Evolutionary conservation across 92 coral and sea anemone species (phyloP), one percentile per base, ranked within the genome.

Genomic region (Porites cylindrica): DNA sequence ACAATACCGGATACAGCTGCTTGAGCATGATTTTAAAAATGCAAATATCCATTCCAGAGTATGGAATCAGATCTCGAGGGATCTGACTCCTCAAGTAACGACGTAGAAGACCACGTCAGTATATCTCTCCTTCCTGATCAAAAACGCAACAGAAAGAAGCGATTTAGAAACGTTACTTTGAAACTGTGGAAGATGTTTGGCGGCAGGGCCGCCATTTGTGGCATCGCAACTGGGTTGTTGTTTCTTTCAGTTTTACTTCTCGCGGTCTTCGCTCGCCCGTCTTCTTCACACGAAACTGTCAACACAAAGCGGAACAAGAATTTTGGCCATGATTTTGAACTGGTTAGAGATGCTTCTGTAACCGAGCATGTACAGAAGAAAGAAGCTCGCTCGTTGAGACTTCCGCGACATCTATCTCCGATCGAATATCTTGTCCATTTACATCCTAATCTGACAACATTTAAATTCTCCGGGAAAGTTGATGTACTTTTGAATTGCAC

Each of bases 81-180:
- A 71, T 89, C 89, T 65, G 95, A 92, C 75, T 92, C 95, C 70
- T 86, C 88, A 21, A 87, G 90, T 51, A 86, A 50, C 26, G 93
- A 77, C 77, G 79, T 76, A 79, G 93, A 95, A 69, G 95, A 91
- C 88, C 90, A 90, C 23, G 88, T 93, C 87, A 86, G 85, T 86
- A 79, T 95, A 83, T 84, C 98, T 20, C 93, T 95, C 32, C 92
- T 95, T 75, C 98, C 98, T 53, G 94, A 93, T 62, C 81, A 80
- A 62, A 91, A 90, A 66, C 87, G 67, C 70, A 82, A 82, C 7
- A 85, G 75, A 70, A 81, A 83, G 82, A 72, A 82, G 43, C 82
- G 26, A 56, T 54, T 50, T 13, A 29, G 56, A 66, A 69, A 68
- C 51, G 26, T 77, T 7, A 32, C 16, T 2, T 59, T 66, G 6